Percentiles rank a stretch among this genome's conserved stretches.
Evolutionary conservation across 2,797 vertebrate species (phyloP).

Genomic region (Ctenopoma kingsleyae): DNA sequence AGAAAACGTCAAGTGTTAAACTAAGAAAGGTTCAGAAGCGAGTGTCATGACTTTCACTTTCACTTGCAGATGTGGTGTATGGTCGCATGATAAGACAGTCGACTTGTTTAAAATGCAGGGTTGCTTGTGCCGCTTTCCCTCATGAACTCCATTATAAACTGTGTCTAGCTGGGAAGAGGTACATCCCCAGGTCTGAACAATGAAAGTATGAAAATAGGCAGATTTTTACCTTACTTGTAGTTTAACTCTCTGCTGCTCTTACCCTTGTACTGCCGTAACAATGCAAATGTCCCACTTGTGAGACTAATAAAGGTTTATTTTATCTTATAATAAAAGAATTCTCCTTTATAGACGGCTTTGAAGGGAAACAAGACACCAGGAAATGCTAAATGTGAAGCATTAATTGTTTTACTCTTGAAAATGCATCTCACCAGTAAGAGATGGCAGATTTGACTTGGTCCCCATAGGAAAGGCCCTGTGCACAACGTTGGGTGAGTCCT

Average conservation of each 20-base stretch:
- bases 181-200: neutral
- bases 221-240: neutral
- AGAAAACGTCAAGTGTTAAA: neutral
- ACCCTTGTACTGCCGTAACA: too few species aligned
- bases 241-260: too few species aligned
- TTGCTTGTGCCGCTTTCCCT: neutral
- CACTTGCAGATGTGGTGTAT: constrained; percentile 13
- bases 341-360: neutral
- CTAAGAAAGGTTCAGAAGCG: neutral
- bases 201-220: neutral
- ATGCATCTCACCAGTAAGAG: constrained; percentile 81
- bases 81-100: neutral
- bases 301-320: too few species aligned
- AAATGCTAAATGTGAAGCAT: neutral
- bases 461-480: constrained; percentile 73
- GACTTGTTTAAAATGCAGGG: neutral
- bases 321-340: neutral
- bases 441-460: constrained; percentile 80
- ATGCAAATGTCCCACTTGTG: too few species aligned
- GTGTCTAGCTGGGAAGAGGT: neutral
- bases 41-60: constrained; percentile 8
- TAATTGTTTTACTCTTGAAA: constrained; percentile 8
- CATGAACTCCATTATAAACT: neutral
- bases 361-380: neutral
- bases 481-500: constrained; percentile 73